Base-by-base conservation (phyloP, 2,888 invertebrate genomes). In the Unio pictorum region DNA sequence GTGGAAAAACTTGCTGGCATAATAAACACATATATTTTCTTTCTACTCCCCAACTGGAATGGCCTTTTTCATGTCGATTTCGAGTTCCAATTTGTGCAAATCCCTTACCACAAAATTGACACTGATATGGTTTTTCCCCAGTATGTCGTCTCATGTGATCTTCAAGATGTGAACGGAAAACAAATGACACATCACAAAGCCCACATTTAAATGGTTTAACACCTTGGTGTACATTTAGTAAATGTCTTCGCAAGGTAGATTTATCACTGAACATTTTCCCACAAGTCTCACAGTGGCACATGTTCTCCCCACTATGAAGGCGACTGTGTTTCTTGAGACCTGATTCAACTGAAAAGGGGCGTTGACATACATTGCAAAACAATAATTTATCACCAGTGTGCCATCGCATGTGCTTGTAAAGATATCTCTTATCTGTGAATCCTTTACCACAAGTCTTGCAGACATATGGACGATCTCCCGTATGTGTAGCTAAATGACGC, bases 131-230 rank as follows among this genome's bases (percentile, higher is more conserved):
- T 28, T 64, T 64, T n/a, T 64, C 64, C 20, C 64, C 64, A 28
- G 64, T 64, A 26, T 64, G 64, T 4, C 64, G 64, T n/a, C 30
- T 64, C 64, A 64, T 64, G 26, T 64, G 64, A 23, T 64, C 64
- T 11, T 64, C 64, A 7, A 64, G 56, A 64, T 64, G 64, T 23
- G 56, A 56, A 28, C 57, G 55, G 28, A 64, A 64, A 1, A 64
- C 64, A 64, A 64, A 64, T 1, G 56, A 56, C 3, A 64, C 20
- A 3, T 55, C 30, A 56, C 64, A 64, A n/a, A 64, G 56, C 26
- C 57, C 64, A 56, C 64, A 64, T 30, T 64, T 55, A 30, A 56
- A 57, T 28, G 64, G 17, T 56, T 64, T 64, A 18, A 15, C 18
- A 18, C 57, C 56, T 6, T 64, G 56, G 54, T 64, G 64, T 56